A percentile compares a stretch with the other conserved stretches of the same genome.
These are phyloP conservation scores for Plebejus melissa DNA, from an alignment of 2,888 invertebrate genomes.

Conservation along the genomic window DNA sequence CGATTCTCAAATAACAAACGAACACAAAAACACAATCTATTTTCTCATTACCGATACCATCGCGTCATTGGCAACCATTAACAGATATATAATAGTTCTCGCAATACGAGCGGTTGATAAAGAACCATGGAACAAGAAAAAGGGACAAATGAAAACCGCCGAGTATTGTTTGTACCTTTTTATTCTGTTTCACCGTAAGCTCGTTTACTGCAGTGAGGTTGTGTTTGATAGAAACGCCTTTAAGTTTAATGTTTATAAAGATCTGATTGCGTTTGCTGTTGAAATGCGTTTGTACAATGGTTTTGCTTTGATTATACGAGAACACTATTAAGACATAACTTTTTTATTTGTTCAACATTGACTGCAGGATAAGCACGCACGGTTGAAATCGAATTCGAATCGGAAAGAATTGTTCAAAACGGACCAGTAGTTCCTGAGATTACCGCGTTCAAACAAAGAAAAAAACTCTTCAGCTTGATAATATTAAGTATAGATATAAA, in stretches of 20 bases:
- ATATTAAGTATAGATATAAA: too few species aligned
- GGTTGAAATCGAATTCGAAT: not conserved
- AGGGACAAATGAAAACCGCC: conserved; percentile 40
- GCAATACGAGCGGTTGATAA: conserved; percentile 34
- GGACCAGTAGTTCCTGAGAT: too few species aligned
- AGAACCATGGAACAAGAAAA: conserved; percentile 35
- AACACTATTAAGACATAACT: not conserved
- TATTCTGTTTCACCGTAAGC: conserved; percentile 36
- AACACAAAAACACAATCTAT: conserved; percentile 28
- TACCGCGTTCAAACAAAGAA: too few species aligned
- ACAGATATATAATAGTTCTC: conserved; percentile 27
- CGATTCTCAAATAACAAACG: conserved; percentile 24
- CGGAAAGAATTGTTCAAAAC: too few species aligned
- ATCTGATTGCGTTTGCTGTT: conserved; percentile 25
- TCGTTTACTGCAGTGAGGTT: conserved; percentile 32
- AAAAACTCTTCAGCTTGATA: too few species aligned
- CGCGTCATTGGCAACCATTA: conserved; percentile 27
- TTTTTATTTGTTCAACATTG: not conserved
- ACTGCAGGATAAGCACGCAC: not conserved
- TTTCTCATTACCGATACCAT: conserved; percentile 27
- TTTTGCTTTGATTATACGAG: conserved; percentile 16
- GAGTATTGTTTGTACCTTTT: conserved; percentile 34
- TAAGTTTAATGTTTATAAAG: conserved; percentile 27
- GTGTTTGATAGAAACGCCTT: conserved; percentile 30
- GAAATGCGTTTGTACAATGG: conserved; percentile 26